These are phyloP conservation scores for Patella caerulea DNA, from an alignment of 2,888 invertebrate species.

Conservation along the genomic window DNA sequence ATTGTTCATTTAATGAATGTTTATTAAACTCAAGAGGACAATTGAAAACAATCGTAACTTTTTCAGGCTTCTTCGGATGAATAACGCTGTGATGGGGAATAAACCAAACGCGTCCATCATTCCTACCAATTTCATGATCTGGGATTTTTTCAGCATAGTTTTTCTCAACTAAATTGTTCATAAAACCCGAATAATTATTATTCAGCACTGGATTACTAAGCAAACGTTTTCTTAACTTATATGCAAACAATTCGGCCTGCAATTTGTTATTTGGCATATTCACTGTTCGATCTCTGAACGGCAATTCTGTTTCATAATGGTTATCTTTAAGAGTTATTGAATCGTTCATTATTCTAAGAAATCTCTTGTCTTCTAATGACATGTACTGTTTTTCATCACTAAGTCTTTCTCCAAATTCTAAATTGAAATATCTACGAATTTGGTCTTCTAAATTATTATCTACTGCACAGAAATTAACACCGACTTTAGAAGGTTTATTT, in stretches of 20 bases:
- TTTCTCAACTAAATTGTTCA: conserved; percentile 24
- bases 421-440: no score
- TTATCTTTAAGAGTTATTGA: neutral
- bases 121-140: neutral
- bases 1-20: conserved; percentile 29
- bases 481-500: no score
- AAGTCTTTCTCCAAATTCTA: no score
- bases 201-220: conserved; percentile 11
- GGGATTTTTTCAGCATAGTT: conserved; percentile 27
- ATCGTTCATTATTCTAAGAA: conserved; percentile 19
- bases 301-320: conserved; percentile 27
- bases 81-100: conserved; percentile 22
- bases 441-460: no score
- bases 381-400: no score
- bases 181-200: conserved; percentile 14
- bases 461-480: no score
- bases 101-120: conserved; percentile 15
- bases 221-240: conserved; percentile 16
- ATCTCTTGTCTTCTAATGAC: neutral
- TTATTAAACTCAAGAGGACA: conserved; percentile 28
- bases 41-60: conserved; percentile 35
- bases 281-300: conserved; percentile 21
- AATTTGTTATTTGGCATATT: conserved; percentile 13
- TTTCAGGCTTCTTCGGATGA: conserved; percentile 22
- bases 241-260: neutral